These are phyloP conservation scores for Stegodyphus dumicola DNA, from an alignment of 1,140 invertebrate species.

Conservation along the genomic window DNA sequence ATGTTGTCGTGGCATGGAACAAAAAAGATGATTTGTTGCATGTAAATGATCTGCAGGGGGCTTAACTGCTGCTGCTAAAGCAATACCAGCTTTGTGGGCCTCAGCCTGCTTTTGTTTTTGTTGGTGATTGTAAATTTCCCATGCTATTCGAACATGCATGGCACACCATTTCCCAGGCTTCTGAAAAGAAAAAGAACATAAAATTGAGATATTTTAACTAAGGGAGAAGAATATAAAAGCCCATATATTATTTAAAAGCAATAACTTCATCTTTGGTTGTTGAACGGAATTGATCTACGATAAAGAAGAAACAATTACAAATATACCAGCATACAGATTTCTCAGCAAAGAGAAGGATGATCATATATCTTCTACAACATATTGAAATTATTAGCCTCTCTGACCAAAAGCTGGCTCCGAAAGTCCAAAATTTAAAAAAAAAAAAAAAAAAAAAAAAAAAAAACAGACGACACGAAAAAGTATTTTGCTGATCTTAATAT, in stretches of 20 bases:
- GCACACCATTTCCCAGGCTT: conserved; percentile 98
- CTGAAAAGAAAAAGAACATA: conserved; percentile 71
- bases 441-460: too few relatives aligned
- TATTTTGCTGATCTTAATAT: too few relatives aligned
- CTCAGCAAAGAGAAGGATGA: too few relatives aligned
- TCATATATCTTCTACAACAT: too few relatives aligned
- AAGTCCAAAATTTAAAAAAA: too few relatives aligned
- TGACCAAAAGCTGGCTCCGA: too few relatives aligned
- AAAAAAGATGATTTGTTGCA: conserved; percentile 74
- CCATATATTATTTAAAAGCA: not conserved
- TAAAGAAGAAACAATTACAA: not conserved
- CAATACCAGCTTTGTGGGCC: conserved; percentile 63
- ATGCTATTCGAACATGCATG: conserved; percentile 96
- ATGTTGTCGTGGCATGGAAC: conserved; percentile 71
- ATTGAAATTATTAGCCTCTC: too few relatives aligned
- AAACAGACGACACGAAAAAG: too few relatives aligned
- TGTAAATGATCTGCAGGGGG: conserved; percentile 66
- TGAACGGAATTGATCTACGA: conserved; percentile 53
- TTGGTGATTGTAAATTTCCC: conserved; percentile 97
- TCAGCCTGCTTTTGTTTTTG: conserved; percentile 75
- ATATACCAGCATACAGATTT: too few relatives aligned
- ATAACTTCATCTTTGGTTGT: conserved; percentile 49
- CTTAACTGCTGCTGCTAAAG: conserved; percentile 69
- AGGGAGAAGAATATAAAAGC: too few relatives aligned
- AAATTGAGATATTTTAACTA: not conserved